Evolutionary conservation across 2,888 invertebrate species (phyloP), one percentile per base, ranked within the genome.

Genomic region (Nephrotoma guestfalica): DNA sequence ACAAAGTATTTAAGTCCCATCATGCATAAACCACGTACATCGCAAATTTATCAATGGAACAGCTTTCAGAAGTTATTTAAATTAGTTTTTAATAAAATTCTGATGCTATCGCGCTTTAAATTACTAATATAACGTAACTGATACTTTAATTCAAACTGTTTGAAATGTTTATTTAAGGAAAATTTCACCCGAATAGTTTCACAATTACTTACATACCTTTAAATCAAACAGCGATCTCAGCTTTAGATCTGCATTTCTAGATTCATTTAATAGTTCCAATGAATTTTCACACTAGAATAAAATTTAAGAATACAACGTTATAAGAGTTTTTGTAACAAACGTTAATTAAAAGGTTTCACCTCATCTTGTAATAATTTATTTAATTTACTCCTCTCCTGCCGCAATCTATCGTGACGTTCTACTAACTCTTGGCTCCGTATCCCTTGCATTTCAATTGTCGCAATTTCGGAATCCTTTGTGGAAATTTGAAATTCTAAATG

Each of bases 401-500:
- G 94, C 86, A 97, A 93, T 89, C 93, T 92, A 86, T 95, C 95
- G 87, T 94, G 95, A 91, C 95, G 93, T 88, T 93, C 93, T 47
- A 94, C 94, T 89, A 95, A 95, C 86, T 90, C 92, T 87, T 94
- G 93, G 86, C 93, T 94, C 88, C 94, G 92, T 86, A 95, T 94
- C 9, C 95, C 95, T 87, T 94, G 94, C 89, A 96, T 93, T 91
- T 97, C 97, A 87, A 97, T 91, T 88, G 97, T 93, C 0, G 96
- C 97, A 89, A 98, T 94, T 91, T 96, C 96, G 11, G 97, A 95
- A 91, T 98, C 97, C 90, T 97, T 97, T 90, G 97, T 97, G 89
- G 96, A 96, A 87, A 97, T 95, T 4, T 96, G 95, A 87, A 95
- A 94, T 91, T 96, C 95, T 88, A 97, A 91, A 86, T 97, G 95